Evolutionary conservation across 2,797 vertebrate species (phyloP).

Genomic region (Sarcophilus harrisii): DNA sequence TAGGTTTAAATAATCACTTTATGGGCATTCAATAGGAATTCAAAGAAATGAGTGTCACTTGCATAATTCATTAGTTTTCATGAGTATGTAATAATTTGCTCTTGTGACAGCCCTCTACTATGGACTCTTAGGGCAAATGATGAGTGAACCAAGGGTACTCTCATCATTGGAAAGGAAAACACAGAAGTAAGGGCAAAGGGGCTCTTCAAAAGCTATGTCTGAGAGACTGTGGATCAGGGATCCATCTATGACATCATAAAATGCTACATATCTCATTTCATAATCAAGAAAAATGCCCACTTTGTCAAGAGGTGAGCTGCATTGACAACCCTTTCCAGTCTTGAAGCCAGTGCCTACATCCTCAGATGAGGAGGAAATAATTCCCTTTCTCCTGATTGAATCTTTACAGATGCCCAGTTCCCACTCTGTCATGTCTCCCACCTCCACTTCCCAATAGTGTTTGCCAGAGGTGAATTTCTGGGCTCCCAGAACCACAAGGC

Average conservation of each 20-base stretch:
- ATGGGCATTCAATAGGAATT: no score
- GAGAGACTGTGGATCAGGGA: neutral
- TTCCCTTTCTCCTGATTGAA: no score
- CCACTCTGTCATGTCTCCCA: no score
- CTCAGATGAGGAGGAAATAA: neutral
- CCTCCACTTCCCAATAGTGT: no score
- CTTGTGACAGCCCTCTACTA: neutral
- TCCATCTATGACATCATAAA: neutral
- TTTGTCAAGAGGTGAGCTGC: slow-evolving; percentile 9
- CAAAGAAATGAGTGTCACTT: slow-evolving; percentile 53
- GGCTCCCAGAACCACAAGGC: neutral
- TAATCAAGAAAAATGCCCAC: neutral
- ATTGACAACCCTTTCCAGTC: slow-evolving; percentile 44
- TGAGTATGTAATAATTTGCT: neutral
- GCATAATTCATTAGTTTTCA: no score
- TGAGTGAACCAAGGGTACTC: neutral
- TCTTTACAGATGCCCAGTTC: no score
- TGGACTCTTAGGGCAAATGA: no score
- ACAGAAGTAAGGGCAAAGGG: neutral
- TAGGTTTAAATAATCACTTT: no score
- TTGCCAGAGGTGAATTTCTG: neutral
- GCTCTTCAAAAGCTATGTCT: neutral
- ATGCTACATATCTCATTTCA: neutral
- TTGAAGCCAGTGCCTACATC: slow-evolving; percentile 72
- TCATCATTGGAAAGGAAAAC: neutral